A percentile compares a stretch with the other conserved stretches of the same genome.
Evolutionary conservation across 2,797 vertebrate genomes (phyloP).

Genomic region (Micropoecilia bifurca): DNA sequence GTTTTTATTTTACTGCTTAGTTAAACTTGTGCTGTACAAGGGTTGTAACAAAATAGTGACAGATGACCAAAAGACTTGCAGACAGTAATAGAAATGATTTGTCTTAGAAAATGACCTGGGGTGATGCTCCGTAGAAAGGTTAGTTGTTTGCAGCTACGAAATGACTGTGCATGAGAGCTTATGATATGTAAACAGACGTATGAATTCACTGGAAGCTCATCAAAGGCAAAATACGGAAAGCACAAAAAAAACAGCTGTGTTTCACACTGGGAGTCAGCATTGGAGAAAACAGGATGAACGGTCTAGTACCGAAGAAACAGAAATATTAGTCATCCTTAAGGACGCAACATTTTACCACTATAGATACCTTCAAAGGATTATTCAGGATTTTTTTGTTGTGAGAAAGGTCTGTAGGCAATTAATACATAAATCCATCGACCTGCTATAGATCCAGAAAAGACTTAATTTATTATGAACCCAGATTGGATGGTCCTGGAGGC

Average conservation of each 20-base stretch:
- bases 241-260: slow-evolving; percentile 7
- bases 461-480: not conserved
- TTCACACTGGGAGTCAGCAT: not conserved
- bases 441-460: not conserved
- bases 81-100: slow-evolving; percentile 43
- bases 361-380: not conserved
- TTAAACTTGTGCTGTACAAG: slow-evolving; percentile 74
- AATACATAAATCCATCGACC: not conserved
- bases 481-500: not conserved
- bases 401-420: not conserved
- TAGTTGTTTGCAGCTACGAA: slow-evolving; percentile 23
- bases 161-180: slow-evolving; percentile 30
- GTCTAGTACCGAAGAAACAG: not conserved
- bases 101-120: slow-evolving; percentile 36
- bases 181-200: slow-evolving; percentile 55
- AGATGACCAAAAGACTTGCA: slow-evolving; percentile 48
- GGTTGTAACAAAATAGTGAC: slow-evolving; percentile 65
- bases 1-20: slow-evolving; percentile 68
- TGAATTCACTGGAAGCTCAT: slow-evolving; percentile 54
- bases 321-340: not conserved
- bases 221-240: slow-evolving; percentile 36
- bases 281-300: not conserved
- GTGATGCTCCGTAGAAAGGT: slow-evolving; percentile 20
- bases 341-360: not conserved
- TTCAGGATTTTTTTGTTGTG: not conserved